Conservation (phyloP, 2,888 invertebrate species). For the Spicauda simplicius region DNA sequence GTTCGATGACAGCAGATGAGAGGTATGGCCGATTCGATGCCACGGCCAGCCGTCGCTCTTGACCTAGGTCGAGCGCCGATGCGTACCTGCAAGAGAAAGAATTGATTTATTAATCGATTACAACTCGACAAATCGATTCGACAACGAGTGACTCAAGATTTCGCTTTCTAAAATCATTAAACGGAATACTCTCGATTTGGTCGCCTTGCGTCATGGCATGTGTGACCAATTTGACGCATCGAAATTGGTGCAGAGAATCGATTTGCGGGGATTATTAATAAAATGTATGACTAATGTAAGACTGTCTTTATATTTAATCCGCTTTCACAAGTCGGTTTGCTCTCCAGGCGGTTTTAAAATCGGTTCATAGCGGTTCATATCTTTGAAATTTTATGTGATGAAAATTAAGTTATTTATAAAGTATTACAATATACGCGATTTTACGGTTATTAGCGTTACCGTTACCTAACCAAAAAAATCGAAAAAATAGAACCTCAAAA, state of each 20-base stretch:
- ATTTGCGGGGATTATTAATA: not conserved
- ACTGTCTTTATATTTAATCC: not conserved
- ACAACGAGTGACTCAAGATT: conserved; percentile 20
- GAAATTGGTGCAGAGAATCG: conserved; percentile 17
- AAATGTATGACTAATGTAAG: not conserved
- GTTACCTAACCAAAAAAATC: too few species aligned
- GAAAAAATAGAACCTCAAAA: too few species aligned
- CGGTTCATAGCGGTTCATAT: too few species aligned
- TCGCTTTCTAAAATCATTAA: conserved; percentile 50
- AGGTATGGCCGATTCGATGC: conserved; percentile 56
- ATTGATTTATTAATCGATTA: conserved; percentile 46
- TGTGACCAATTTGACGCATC: conserved; percentile 34
- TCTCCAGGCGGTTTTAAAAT: too few species aligned
- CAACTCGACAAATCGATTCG: conserved; percentile 40
- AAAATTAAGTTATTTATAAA: too few species aligned
- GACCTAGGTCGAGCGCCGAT: conserved; percentile 60
- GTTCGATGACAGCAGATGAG: conserved; percentile 59
- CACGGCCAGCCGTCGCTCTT: conserved; percentile 65
- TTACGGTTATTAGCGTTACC: too few species aligned
- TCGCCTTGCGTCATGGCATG: conserved; percentile 41
- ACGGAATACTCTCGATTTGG: conserved; percentile 31
- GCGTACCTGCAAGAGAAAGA: conserved; percentile 51
- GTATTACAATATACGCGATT: too few species aligned
- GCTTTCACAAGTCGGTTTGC: not conserved
- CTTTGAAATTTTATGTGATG: too few species aligned